Evolutionary conservation across 2,888 invertebrate genomes (phyloP).

Genomic region (Lithophane ornitopus): DNA sequence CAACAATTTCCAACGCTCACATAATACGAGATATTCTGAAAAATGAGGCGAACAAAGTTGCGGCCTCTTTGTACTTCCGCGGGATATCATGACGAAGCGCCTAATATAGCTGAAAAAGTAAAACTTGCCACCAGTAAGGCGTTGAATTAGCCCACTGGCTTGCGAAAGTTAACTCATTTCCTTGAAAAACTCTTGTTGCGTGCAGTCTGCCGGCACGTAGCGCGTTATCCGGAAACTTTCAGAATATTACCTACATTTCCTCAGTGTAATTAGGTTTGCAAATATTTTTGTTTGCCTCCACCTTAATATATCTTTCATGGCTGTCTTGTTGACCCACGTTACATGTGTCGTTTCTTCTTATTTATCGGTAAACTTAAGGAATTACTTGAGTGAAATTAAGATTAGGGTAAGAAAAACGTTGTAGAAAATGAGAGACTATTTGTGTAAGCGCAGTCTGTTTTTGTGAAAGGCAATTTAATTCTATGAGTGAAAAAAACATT

Average conservation of each 20-base stretch:
- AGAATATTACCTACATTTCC: slow-evolving; percentile 80
- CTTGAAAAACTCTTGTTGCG: slow-evolving; percentile 84
- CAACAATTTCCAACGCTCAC: slow-evolving; percentile 49
- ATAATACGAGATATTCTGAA: slow-evolving; percentile 53
- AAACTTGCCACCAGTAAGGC: slow-evolving; percentile 65
- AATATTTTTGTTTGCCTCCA: slow-evolving; percentile 81
- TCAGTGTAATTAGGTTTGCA: slow-evolving; percentile 81
- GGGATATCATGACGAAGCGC: slow-evolving; percentile 59
- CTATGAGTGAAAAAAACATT: slow-evolving; percentile 28
- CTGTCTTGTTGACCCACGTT: slow-evolving; percentile 78
- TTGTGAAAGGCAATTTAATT: slow-evolving; percentile 7
- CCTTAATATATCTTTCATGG: slow-evolving; percentile 82
- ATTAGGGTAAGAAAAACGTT: slow-evolving; percentile 38
- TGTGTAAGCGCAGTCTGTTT: slow-evolving; percentile 11
- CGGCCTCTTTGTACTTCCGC: slow-evolving; percentile 41
- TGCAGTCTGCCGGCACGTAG: slow-evolving; percentile 77
- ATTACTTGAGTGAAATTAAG: slow-evolving; percentile 58
- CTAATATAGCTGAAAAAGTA: slow-evolving; percentile 65
- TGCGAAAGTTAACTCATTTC: slow-evolving; percentile 86
- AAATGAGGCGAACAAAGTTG: slow-evolving; percentile 51
- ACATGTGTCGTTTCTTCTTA: slow-evolving; percentile 64
- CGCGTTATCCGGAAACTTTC: slow-evolving; percentile 78
- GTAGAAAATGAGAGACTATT: slow-evolving; percentile 25
- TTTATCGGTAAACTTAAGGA: slow-evolving; percentile 63
- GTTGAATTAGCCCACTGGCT: slow-evolving; percentile 75